phyloP scores from a whole-genome alignment of 2,888 invertebrate genomes.

The Coelopa pilipes region DNA sequence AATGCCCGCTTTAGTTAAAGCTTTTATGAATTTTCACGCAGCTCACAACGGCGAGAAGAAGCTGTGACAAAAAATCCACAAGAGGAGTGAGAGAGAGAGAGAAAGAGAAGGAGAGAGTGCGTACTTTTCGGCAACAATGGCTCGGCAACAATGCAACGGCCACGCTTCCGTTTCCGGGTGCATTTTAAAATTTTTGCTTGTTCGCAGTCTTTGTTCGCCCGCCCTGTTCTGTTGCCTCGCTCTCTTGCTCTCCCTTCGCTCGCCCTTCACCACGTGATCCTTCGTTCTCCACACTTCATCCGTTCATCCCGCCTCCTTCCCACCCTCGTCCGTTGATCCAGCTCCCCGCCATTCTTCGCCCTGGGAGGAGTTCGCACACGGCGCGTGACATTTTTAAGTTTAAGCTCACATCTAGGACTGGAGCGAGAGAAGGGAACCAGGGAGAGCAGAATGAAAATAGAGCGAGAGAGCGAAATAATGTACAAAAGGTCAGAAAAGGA shows the following conservation, averaged over 20 bases:
- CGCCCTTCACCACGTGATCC: too few species aligned
- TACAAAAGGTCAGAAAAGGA: too few species aligned
- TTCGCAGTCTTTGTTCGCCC: too few species aligned
- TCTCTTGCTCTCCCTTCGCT: not conserved
- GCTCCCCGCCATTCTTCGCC: too few species aligned
- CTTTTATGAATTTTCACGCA: conserved; percentile 10
- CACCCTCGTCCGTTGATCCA: too few species aligned
- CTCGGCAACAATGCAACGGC: conserved; percentile 9
- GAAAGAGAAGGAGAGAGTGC: not conserved
- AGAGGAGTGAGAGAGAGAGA: not conserved
- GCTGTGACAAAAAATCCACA: not conserved
- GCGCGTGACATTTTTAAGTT: conserved; percentile 30
- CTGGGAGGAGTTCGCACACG: conserved; percentile 4
- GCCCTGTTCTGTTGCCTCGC: not conserved
- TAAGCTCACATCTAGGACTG: not conserved
- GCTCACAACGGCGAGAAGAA: conserved; percentile 1
- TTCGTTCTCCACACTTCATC: too few species aligned
- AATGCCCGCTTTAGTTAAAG: not conserved
- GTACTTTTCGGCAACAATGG: not conserved
- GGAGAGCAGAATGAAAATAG: too few species aligned
- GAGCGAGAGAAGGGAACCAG: too few species aligned
- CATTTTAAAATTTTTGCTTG: conserved; percentile 1
- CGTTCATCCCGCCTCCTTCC: too few species aligned
- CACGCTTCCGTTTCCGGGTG: conserved; percentile 29
- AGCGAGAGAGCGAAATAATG: too few species aligned